Evolutionary conservation across 2,888 invertebrate species (phyloP), one percentile per base, ranked within the genome.

Genomic region (Patella depressa): DNA sequence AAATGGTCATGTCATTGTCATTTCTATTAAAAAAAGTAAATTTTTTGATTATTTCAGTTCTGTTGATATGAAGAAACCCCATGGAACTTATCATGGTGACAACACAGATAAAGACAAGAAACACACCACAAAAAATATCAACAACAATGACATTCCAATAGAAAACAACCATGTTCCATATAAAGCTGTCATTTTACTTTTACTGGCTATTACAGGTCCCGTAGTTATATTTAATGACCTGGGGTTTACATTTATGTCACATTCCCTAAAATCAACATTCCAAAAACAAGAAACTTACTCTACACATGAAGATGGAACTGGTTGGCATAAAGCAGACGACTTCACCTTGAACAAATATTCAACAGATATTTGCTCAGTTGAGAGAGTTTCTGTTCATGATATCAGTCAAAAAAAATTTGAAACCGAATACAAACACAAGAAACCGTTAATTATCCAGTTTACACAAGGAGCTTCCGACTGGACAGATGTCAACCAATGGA

Each of bases 401-500:
- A 74, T 89, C 3, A 80, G 84, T 2, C 74, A 72, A 2, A 83
- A 82, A 15, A 79, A 83, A 55, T 89, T 89, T 82, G 87, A 88
- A 77, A 77, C 73, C n/a, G 79, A 82, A 55, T 88, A 85, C 77
- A 80, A 85, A 29, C 83, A 81, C 74, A 88, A 86, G 79, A 87
- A 85, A 73, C 89, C 89, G 17, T 75, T 89, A 24, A 84, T 89
- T 69, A 79, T 89, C 9, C 81, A 78, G n/a, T 89, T 89, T 81
- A 76, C 78, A 45, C 82, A 86, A 76, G 89, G 88, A 17, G 87
- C 88, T 14, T 71, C 75, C 19, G 88, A 85, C 57, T 89, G 89
- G 89, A 88, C 88, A 7, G 79, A 84, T n/a, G 84, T 86, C 2
- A 73, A 71, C 2, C 79, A 80, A 70, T 89, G 89, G 89, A 85